A percentile compares a stretch with the other conserved stretches of the same genome.
Conservation (phyloP, 2,888 invertebrate genomes). For the Mimachlamys varia region DNA sequence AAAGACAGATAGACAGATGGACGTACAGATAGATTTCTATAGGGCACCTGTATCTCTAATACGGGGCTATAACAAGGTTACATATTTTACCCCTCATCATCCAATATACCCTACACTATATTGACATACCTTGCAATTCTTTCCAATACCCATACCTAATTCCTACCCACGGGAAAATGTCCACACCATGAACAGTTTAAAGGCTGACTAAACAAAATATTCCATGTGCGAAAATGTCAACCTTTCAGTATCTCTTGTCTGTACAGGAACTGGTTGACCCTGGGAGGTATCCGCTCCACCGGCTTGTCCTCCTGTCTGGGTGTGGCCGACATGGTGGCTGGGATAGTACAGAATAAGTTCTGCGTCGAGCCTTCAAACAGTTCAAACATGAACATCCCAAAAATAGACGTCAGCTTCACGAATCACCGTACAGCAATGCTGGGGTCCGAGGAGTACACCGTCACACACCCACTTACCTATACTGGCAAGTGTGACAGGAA, state of each 20-base stretch:
- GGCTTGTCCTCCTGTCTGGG: conserved; percentile 73
- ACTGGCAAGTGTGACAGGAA: conserved; percentile 53
- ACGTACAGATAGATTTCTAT: too few relatives aligned
- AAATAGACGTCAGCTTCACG: conserved; percentile 55
- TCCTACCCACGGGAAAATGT: too few relatives aligned
- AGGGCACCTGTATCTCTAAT: too few relatives aligned
- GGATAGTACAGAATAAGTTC: conserved; percentile 55
- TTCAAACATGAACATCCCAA: conserved; percentile 40
- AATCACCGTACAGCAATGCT: conserved; percentile 51
- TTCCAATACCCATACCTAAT: too few relatives aligned
- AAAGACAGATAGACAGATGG: too few relatives aligned
- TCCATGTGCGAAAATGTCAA: too few relatives aligned
- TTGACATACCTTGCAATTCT: too few relatives aligned
- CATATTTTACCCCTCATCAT: too few relatives aligned
- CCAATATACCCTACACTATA: too few relatives aligned
- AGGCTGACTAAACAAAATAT: too few relatives aligned
- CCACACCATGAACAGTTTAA: too few relatives aligned
- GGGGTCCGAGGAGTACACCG: conserved; percentile 57
- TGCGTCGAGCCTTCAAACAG: conserved; percentile 60
- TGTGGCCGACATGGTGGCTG: conserved; percentile 64
- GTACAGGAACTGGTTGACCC: conserved; percentile 68
- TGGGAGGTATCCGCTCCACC: conserved; percentile 75
- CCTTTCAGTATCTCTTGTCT: not conserved
- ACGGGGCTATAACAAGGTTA: too few relatives aligned
- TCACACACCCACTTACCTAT: conserved; percentile 67